Evolutionary conservation across 53 echinoderm and acorn worm genomes (phyloP).

Genomic region (Temnopleurus reevesii): DNA sequence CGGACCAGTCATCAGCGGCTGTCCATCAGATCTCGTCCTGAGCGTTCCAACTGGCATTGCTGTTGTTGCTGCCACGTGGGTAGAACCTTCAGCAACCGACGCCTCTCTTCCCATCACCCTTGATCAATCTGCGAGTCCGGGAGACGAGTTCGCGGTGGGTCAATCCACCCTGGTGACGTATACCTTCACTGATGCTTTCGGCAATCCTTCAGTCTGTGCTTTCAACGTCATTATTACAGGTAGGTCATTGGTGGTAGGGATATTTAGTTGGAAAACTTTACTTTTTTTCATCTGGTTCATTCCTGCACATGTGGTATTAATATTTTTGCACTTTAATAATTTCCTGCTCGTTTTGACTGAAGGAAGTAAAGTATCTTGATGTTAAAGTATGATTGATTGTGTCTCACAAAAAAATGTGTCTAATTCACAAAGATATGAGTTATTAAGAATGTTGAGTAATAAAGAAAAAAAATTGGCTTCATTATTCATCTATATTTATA

Average conservation of each 20-base stretch:
- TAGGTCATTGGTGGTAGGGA: neutral
- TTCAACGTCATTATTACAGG: slow-evolving; percentile 52
- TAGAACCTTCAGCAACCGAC: slow-evolving; percentile 62
- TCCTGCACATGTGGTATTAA: too few species aligned
- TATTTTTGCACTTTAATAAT: too few species aligned
- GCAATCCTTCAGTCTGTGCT: slow-evolving; percentile 42
- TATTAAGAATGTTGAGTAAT: too few species aligned
- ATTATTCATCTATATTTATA: too few species aligned
- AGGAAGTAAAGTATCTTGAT: too few species aligned
- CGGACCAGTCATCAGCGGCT: slow-evolving; percentile 46
- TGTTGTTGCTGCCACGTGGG: neutral
- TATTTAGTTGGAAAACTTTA: too few species aligned
- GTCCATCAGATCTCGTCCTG: slow-evolving; percentile 22
- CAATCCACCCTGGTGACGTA: slow-evolving; percentile 52
- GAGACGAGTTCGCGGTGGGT: slow-evolving; percentile 63
- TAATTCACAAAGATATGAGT: too few species aligned
- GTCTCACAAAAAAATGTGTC: too few species aligned
- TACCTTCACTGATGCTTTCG: slow-evolving; percentile 62
- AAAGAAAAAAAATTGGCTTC: too few species aligned
- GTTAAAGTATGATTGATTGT: too few species aligned
- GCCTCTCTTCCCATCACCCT: slow-evolving; percentile 49
- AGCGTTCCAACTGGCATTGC: slow-evolving; percentile 20
- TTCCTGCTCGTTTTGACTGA: too few species aligned
- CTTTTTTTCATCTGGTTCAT: too few species aligned
- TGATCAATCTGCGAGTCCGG: slow-evolving; percentile 45